A percentile compares a stretch with the other conserved stretches of the same genome.
These are phyloP conservation scores for Trachelus troglodyta DNA, from an alignment of 2,888 invertebrate species.

Conservation along the genomic window DNA sequence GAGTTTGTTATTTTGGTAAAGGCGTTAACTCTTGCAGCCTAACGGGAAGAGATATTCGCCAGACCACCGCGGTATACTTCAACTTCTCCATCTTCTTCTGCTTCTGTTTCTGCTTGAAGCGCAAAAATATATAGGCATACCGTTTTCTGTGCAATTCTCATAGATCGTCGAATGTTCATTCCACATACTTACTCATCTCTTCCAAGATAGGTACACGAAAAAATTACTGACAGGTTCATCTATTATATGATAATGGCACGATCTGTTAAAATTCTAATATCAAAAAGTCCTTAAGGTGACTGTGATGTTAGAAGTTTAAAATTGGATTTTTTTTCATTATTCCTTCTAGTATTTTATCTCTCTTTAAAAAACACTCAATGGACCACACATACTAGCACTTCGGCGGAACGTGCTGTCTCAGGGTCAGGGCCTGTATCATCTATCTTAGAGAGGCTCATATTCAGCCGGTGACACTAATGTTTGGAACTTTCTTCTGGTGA, in stretches of 20 bases:
- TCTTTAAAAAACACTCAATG: slow-evolving; percentile 40
- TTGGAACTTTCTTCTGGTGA: slow-evolving; percentile 34
- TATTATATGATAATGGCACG: too few relatives aligned
- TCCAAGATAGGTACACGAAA: neutral
- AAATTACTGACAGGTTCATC: neutral
- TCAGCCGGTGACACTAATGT: slow-evolving; percentile 57
- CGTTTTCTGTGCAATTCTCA: neutral
- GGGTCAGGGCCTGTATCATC: slow-evolving; percentile 52
- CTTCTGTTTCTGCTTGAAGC: neutral
- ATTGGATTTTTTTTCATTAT: slow-evolving; percentile 18
- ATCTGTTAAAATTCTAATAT: slow-evolving; percentile 7
- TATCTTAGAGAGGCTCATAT: slow-evolving; percentile 55
- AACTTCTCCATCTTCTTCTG: slow-evolving; percentile 21
- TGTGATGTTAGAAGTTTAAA: neutral
- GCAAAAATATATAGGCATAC: neutral
- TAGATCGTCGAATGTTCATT: neutral
- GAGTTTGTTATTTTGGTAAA: slow-evolving; percentile 52
- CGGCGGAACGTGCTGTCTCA: slow-evolving; percentile 15
- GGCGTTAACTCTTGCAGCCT: slow-evolving; percentile 47
- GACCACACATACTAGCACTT: slow-evolving; percentile 52
- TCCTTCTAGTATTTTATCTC: slow-evolving; percentile 17
- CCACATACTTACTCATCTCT: neutral
- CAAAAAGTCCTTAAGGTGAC: slow-evolving; percentile 37
- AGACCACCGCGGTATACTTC: slow-evolving; percentile 53
- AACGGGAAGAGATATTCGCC: slow-evolving; percentile 61